These are phyloP conservation scores for Peromyscus leucopus DNA, from an alignment of 2,113 vertebrate species.

Conservation along the genomic window DNA sequence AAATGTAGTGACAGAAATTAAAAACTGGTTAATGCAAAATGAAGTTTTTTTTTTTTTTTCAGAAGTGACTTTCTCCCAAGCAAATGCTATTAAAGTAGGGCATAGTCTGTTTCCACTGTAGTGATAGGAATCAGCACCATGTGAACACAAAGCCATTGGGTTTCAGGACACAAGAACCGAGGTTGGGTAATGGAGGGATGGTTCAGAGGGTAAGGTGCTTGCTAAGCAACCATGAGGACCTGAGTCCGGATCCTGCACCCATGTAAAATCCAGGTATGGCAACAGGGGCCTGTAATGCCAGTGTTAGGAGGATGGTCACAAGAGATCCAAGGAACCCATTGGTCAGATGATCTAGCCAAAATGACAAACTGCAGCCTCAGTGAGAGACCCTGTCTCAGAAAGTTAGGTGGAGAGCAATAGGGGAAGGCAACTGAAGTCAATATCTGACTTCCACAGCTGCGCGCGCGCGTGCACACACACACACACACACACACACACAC, in stretches of 20 bases:
- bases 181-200: not conserved
- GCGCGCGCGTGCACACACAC: not conserved
- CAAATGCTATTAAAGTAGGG: not conserved
- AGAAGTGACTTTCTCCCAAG: not conserved
- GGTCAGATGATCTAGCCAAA: too few species aligned
- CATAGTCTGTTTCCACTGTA: not conserved
- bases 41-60: not conserved
- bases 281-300: not conserved
- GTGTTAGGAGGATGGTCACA: not conserved
- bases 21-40: constrained; percentile 26
- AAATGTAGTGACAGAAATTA: not conserved
- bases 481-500: not conserved
- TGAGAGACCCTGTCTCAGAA: not conserved
- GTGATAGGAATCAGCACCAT: not conserved
- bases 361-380: not conserved
- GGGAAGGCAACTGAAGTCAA: not conserved
- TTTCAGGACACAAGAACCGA: not conserved
- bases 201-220: not conserved
- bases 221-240: not conserved
- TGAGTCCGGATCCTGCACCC: not conserved
- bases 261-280: too few species aligned
- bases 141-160: not conserved
- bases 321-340: not conserved
- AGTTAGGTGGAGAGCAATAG: not conserved
- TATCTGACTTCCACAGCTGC: too few species aligned